phyloP scores from a whole-genome alignment of 2,797 vertebrate species.

The Trachops cirrhosus region DNA sequence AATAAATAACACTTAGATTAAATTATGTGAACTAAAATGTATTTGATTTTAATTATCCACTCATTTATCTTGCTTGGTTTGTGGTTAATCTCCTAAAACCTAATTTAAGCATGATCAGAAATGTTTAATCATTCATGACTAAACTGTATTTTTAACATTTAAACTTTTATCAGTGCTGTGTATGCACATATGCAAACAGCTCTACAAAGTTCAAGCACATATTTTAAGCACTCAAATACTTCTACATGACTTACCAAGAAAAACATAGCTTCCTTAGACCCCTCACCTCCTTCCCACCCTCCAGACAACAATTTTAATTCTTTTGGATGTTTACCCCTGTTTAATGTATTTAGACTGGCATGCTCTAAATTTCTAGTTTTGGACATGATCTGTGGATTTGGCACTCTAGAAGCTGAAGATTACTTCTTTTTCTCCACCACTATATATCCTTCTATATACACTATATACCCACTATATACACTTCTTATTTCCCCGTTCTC shows the following conservation, averaged over 20 bases:
- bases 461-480: no score
- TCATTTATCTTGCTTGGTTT: constrained; percentile 17
- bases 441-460: not conserved
- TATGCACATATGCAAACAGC: not conserved
- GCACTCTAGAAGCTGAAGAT: not conserved
- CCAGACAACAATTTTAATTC: not conserved
- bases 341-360: not conserved
- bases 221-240: not conserved
- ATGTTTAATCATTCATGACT: constrained; percentile 21
- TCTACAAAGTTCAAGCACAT: not conserved
- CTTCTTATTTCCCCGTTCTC: not conserved
- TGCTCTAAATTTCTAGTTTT: not conserved
- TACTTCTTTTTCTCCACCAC: not conserved
- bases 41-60: not conserved
- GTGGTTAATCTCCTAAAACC: constrained; percentile 26
- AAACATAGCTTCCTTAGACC: not conserved
- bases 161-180: not conserved
- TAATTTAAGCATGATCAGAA: not conserved
- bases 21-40: not conserved
- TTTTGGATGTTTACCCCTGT: not conserved
- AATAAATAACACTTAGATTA: constrained; percentile 14
- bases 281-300: not conserved
- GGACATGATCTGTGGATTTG: not conserved
- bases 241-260: not conserved
- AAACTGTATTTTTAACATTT: not conserved